phyloP scores from a whole-genome alignment of 2,888 invertebrate genomes.

The Euproctis similis region DNA sequence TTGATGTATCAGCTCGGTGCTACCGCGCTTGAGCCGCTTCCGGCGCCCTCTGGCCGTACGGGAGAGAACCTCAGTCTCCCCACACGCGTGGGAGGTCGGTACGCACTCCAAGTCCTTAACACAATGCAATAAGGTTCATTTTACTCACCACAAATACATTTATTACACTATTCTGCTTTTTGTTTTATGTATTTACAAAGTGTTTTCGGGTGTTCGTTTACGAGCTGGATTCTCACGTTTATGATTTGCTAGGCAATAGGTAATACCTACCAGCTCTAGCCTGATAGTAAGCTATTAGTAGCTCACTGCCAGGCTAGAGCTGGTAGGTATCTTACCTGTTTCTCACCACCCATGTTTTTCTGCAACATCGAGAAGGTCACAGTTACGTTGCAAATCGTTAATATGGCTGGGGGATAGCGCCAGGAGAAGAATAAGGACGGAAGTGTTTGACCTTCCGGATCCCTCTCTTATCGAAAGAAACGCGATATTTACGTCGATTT shows the following conservation, averaged over 20 bases:
- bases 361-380: too few relatives aligned
- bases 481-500: too few relatives aligned
- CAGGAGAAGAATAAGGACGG: too few relatives aligned
- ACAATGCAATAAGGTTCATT: slow-evolving; percentile 11
- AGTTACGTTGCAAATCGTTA: too few relatives aligned
- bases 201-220: slow-evolving; percentile 26
- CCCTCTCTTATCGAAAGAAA: too few relatives aligned
- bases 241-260: slow-evolving; percentile 18
- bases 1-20: slow-evolving; percentile 57
- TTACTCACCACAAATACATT: slow-evolving; percentile 1
- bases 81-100: slow-evolving; percentile 38
- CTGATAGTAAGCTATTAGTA: too few relatives aligned
- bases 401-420: too few relatives aligned
- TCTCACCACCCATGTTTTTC: too few relatives aligned
- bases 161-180: slow-evolving; percentile 15
- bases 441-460: too few relatives aligned
- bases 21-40: slow-evolving; percentile 56
- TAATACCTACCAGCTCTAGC: too few relatives aligned
- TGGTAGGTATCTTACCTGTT: too few relatives aligned
- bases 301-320: too few relatives aligned
- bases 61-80: slow-evolving; percentile 20
- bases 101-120: slow-evolving; percentile 10
- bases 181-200: slow-evolving; percentile 23
- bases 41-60: slow-evolving; percentile 22
- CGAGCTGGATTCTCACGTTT: slow-evolving; percentile 23